These are phyloP conservation scores for Anthopleura sola DNA, from an alignment of 64 coral and sea anemone genomes.

Conservation along the genomic window DNA sequence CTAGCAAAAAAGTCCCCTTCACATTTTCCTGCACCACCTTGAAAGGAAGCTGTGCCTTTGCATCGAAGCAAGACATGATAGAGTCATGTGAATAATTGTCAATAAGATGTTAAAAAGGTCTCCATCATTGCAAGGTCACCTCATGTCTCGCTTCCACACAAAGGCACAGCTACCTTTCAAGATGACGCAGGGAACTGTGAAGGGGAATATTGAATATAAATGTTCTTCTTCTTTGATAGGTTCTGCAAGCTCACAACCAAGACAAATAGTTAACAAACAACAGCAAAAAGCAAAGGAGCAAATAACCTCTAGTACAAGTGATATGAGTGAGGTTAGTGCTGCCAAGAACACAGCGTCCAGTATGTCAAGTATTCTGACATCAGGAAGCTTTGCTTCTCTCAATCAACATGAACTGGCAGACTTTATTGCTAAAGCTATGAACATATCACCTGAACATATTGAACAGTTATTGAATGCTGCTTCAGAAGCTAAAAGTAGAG, in stretches of 20 bases:
- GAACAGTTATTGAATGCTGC: constrained; percentile 36
- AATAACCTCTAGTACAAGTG: not conserved
- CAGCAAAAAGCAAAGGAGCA: not conserved
- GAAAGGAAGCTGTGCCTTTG: too few species aligned
- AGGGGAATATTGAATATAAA: not conserved
- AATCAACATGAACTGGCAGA: constrained; percentile 36
- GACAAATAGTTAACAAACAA: not conserved
- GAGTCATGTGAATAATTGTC: too few species aligned
- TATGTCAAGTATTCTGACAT: not conserved
- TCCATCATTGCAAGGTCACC: too few species aligned
- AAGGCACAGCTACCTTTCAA: too few species aligned
- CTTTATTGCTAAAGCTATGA: constrained; percentile 57
- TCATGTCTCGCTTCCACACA: too few species aligned
- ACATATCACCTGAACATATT: constrained; percentile 45
- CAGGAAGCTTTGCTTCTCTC: not conserved
- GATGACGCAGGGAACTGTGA: too few species aligned
- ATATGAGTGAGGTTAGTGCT: not conserved
- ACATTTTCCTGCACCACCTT: too few species aligned
- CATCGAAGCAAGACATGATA: too few species aligned
- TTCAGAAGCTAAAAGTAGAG: constrained; percentile 23
- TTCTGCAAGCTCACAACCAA: not conserved
- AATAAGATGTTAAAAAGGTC: too few species aligned
- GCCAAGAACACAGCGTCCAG: constrained; percentile 3
- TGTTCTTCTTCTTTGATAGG: not conserved
- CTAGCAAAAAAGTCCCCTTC: too few species aligned